phyloP scores from a whole-genome alignment of 2,797 vertebrate species.

The Aphelocoma californica region DNA sequence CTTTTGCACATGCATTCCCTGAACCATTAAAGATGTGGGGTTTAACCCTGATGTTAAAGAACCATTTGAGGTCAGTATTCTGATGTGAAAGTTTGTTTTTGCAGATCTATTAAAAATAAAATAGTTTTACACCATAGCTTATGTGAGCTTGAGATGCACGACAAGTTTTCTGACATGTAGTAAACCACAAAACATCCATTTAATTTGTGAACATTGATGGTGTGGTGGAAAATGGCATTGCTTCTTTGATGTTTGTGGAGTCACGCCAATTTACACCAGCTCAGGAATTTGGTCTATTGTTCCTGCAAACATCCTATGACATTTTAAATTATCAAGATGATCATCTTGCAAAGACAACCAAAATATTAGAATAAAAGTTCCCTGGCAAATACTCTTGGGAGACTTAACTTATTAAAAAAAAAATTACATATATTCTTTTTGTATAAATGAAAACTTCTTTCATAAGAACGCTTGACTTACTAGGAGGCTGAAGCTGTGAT shows the following conservation, averaged over 20 bases:
- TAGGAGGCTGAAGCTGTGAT: neutral
- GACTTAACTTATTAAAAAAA: conserved; percentile 13
- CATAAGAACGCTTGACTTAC: neutral
- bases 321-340: conserved; percentile 37
- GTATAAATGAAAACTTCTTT: conserved; percentile 14
- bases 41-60: conserved; percentile 24
- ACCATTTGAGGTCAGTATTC: neutral
- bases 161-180: conserved; percentile 12
- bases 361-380: conserved; percentile 33
- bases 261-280: neutral
- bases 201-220: conserved; percentile 50
- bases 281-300: conserved; percentile 48
- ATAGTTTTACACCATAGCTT: neutral
- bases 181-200: conserved; percentile 36
- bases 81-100: neutral
- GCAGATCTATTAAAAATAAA: conserved; percentile 4
- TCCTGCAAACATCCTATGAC: conserved; percentile 14
- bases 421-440: conserved; percentile 11
- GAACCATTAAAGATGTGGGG: neutral
- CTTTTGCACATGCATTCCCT: neutral
- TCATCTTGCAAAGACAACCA: conserved; percentile 13
- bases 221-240: conserved; percentile 32
- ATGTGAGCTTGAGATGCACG: neutral
- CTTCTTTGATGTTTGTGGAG: conserved; percentile 34
- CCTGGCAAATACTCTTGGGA: conserved; percentile 1